Evolutionary conservation across 2,113 vertebrate genomes (phyloP).

Genomic region (Hippocampus guttulatus): DNA sequence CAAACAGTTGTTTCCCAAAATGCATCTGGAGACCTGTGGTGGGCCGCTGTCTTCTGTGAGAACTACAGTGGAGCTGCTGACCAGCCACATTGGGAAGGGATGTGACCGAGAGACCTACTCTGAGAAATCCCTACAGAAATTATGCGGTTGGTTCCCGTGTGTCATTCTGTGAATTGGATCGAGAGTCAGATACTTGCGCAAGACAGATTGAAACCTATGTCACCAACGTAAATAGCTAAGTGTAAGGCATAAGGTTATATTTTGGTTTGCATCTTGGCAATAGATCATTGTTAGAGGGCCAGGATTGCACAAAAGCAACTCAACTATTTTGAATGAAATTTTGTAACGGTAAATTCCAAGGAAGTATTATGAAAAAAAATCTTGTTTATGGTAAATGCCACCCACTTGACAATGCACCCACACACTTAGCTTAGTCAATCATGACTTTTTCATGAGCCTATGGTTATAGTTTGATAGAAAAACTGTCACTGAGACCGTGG

Average conservation of each 20-base stretch:
- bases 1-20: slow-evolving; percentile 85
- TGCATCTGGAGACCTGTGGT: slow-evolving; percentile 89
- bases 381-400: background rate
- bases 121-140: slow-evolving; percentile 88
- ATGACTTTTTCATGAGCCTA: background rate
- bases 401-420: background rate
- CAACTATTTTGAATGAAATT: background rate
- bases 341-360: background rate
- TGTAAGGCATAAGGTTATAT: background rate
- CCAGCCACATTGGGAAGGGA: slow-evolving; percentile 86
- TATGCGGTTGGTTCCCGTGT: slow-evolving; percentile 80
- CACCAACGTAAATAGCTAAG: background rate
- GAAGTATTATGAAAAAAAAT: background rate
- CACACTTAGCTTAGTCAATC: background rate
- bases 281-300: background rate
- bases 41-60: slow-evolving; percentile 86
- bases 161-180: background rate
- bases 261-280: background rate
- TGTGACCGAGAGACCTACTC: slow-evolving; percentile 94
- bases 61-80: slow-evolving; percentile 85
- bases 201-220: background rate
- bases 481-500: background rate
- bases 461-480: background rate
- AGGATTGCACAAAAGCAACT: background rate
- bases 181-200: background rate